Base-by-base conservation (phyloP, 2,888 invertebrate species). In the Pterobdella sp. region DNA sequence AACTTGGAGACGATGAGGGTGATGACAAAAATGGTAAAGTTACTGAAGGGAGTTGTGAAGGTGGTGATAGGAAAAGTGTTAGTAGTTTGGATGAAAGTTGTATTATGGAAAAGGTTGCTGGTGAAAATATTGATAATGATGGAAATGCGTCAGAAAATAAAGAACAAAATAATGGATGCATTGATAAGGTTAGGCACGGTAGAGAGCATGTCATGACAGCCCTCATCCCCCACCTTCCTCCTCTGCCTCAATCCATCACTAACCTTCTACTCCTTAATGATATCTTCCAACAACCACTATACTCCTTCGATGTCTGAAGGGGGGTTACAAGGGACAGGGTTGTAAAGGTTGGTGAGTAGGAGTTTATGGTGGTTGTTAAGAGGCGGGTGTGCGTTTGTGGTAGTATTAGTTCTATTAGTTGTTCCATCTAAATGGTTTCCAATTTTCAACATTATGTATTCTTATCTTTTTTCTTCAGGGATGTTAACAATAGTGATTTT, bases 261-360 rank as follows among this genome's bases (percentile, higher is more conserved):
- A 22, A 56, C 60, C 26, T 26, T 26, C 60, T 56, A 22, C 60
- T 56, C 60, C 60, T 56, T 3, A 4, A 26, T 26, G 60, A 56
- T 26, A 22, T 56, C 60, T 56, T 56, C 60, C n/a, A 56, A 56
- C 60, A n/a, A n/a, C n/a, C n/a, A n/a, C n/a, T n/a, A n/a, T n/a
- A 56, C 60, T 26, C 60, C 60, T 56, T 56, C 60, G 26, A 56
- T 26, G 18, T 56, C 60, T 56, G 60, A 56, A 18, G 10, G 7
- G 10, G 7, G 10, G 22, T 42, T 42, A 42, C 49, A n/a, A n/a
- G n/a, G n/a, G n/a, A n/a, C n/a, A n/a, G n/a, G n/a, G n/a, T n/a
- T n/a, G n/a, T n/a, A n/a, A n/a, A n/a, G n/a, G n/a, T n/a, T n/a
- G n/a, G n/a, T n/a, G n/a, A n/a, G n/a, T n/a, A n/a, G n/a, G n/a